Evolutionary conservation across 2,888 invertebrate genomes (phyloP).

Genomic region (Tachina grossa): DNA sequence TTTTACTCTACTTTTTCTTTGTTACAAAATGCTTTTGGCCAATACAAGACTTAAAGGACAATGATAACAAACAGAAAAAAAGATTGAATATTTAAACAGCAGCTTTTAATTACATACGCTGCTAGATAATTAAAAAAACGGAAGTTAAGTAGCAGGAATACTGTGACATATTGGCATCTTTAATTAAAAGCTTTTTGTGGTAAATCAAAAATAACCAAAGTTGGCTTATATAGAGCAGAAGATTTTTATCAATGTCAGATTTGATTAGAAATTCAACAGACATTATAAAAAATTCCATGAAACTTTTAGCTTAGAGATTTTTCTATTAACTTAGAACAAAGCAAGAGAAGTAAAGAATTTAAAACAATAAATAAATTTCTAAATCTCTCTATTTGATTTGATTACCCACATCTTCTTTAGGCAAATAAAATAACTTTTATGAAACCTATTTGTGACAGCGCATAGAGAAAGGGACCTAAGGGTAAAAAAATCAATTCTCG

Average conservation of each 20-base stretch:
- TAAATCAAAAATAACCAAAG: constrained; percentile 29
- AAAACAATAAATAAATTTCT: too few relatives aligned
- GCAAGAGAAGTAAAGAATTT: too few relatives aligned
- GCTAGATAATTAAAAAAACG: constrained; percentile 15
- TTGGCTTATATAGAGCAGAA: background rate
- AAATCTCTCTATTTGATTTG: too few relatives aligned
- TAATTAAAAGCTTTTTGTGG: constrained; percentile 30
- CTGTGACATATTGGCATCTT: constrained; percentile 11
- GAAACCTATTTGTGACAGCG: too few relatives aligned
- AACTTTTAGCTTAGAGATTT: too few relatives aligned
- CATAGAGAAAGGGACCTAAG: too few relatives aligned
- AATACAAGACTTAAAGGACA: constrained; percentile 10
- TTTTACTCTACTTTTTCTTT: background rate
- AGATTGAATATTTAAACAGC: constrained; percentile 42
- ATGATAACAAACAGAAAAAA: constrained; percentile 28
- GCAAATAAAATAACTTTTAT: too few relatives aligned
- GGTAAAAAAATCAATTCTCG: too few relatives aligned
- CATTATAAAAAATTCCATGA: too few relatives aligned
- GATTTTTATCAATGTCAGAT: background rate
- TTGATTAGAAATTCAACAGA: constrained; percentile 4
- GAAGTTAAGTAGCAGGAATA: background rate
- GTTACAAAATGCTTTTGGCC: constrained; percentile 18
- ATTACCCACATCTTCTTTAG: too few relatives aligned
- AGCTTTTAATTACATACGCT: constrained; percentile 29
- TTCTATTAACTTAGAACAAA: too few relatives aligned